phyloP scores from a whole-genome alignment of 1,140 invertebrate genomes.

The Atta texana region DNA sequence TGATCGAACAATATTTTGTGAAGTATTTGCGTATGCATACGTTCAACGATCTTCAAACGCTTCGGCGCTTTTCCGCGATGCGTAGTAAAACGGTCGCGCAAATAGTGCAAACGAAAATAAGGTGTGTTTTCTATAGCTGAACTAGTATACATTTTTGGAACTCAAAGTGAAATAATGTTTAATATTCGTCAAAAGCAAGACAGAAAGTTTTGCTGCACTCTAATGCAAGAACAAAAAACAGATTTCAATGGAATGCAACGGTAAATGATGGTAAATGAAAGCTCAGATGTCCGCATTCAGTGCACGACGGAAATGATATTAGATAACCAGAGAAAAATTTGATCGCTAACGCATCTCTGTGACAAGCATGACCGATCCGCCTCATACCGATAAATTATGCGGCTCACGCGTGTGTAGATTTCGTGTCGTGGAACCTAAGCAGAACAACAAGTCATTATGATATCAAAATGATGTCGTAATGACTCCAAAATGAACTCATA shows the following conservation, averaged over 20 bases:
- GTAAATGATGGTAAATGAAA: neutral
- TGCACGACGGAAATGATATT: constrained; percentile 12
- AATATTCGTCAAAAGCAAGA: too few relatives aligned
- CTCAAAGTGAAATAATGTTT: too few relatives aligned
- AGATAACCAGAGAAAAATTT: constrained; percentile 1
- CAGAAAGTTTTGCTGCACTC: too few relatives aligned
- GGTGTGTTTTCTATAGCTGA: too few relatives aligned
- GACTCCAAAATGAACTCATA: too few relatives aligned
- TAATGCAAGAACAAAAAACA: too few relatives aligned
- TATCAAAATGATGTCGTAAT: too few relatives aligned
- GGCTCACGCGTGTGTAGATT: constrained; percentile 33
- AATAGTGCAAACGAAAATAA: constrained; percentile 34
- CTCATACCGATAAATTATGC: neutral
- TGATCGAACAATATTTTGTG: too few relatives aligned
- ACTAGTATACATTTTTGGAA: too few relatives aligned
- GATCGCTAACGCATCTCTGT: neutral
- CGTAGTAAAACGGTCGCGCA: neutral
- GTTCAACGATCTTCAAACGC: neutral
- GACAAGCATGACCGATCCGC: constrained; percentile 16
- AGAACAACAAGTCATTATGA: too few relatives aligned
- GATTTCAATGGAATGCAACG: neutral
- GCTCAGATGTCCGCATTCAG: neutral
- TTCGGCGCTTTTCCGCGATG: neutral
- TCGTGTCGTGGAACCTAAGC: neutral
- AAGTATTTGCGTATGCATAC: constrained; percentile 13